Base-by-base conservation (phyloP, 1,140 invertebrate genomes). In the Aporrectodea caliginosa region DNA sequence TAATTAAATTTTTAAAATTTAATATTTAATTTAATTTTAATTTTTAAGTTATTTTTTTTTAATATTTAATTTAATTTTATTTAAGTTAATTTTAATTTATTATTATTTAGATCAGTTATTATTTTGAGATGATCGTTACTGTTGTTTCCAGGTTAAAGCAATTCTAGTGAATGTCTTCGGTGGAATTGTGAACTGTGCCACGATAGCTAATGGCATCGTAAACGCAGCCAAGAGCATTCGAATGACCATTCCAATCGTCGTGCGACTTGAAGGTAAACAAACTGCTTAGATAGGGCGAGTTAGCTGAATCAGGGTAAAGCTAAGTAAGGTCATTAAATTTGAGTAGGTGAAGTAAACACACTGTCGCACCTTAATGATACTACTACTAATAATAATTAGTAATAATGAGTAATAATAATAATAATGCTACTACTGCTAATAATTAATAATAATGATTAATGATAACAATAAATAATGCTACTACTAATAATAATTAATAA, bases 161-260 rank as follows among this genome's bases (percentile, higher is more conserved):
- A 94, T 99, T 83, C 91, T 99, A 77, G 96, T 99, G 0, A 99
- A 99, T 89, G 96, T 99, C 1, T 99, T 99, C 90, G 98, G 96
- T 80, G 98, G 98, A 82, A 99, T 99, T 86, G 97, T 99, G 0
- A 98, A 99, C 89, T 99, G 98, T 91, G 94, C 93, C 1, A 98
- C 93, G 2, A 95, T 99, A 86, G 97, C 98, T 1, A 95, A 93
- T 84, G 98, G 98, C 73, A 95, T 99, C 82, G 93, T 98, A 0
- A 91, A 93, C 79, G 97, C 97, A 31, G 93, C 93, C 82, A 92
- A 92, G 86, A 92, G 91, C 79, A 92, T 95, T 71, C 89, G 93
- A 72, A 90, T 98, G 0, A 92, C 92, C 84, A 91, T 98, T 78
- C 97, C 98, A 0, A 87, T 99, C 22, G 91, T 99, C 81, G 96